Base-by-base conservation (phyloP, 1,140 invertebrate genomes). In the Rhopalosiphum padi region DNA sequence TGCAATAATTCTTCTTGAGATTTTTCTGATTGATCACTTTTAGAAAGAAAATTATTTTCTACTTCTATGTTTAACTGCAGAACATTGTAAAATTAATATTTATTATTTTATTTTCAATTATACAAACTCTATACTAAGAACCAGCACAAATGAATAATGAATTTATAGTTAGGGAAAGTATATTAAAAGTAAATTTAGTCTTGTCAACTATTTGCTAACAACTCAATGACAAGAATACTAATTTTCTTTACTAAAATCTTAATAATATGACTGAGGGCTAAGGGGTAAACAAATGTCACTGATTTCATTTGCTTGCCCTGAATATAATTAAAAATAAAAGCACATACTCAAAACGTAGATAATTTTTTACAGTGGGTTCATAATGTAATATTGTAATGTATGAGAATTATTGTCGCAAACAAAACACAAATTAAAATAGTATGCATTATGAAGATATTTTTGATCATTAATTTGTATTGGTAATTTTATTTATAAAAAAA, bases 371-470 rank as follows among this genome's bases (percentile, higher is more conserved):
- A 85, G 99, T 97, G 0, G 98, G 97, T 95, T 99, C 98, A 96
- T 99, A 99, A 94, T 98, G 98, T 4, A 98, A 97, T 30, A 98
- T 98, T 98, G 98, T 4, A 98, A 97, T 30, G 98, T 98, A 91
- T 98, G 96, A 1, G 98, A 97, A 95, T 97, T 97, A 55, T 97
- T 97, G 94, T 99, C 97, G 95, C 98, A 99, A 0, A 99, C 98
- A 95, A 99, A 99, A 95, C 98, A 99, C 7, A 99, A 95, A 95
- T 99, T 99, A 95, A 99, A 99, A 92, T 99, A 97, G 94, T 98
- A 98, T 48, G 98, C 97, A 96, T 99, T 99, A 94, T 99, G 96
- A n/a, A 97, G 97, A 96, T 99, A 99, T 94, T 98, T 98, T 90
- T 97, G 96, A 95, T 98, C 97, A 94, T 98, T 97, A 93, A 99